A percentile compares a stretch with the other conserved stretches of the same genome.
phyloP scores from a whole-genome alignment of 2,113 vertebrate species.

The Ariopsis seemanni region DNA sequence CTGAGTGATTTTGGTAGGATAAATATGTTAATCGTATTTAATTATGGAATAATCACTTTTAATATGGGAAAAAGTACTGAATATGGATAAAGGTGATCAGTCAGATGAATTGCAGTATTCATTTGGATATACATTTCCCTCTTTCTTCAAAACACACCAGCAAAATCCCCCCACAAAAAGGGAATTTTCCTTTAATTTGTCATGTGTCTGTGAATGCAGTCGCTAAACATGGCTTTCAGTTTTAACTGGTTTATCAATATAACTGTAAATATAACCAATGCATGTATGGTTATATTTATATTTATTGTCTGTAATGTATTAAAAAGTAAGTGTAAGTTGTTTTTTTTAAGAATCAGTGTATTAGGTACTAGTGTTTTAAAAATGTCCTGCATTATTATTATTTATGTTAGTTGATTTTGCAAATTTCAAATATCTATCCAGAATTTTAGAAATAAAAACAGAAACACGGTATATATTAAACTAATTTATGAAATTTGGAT shows the following conservation, averaged over 20 bases:
- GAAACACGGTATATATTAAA: no score
- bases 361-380: background rate
- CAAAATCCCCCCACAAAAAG: background rate
- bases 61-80: no score
- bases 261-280: no score
- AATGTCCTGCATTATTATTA: no score
- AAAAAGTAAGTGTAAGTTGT: background rate
- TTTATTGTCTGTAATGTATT: background rate
- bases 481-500: no score
- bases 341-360: background rate
- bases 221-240: background rate
- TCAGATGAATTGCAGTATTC: background rate
- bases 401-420: no score
- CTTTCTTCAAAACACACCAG: background rate
- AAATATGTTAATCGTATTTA: background rate
- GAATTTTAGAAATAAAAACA: no score
- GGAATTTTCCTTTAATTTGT: conserved; percentile 2
- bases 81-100: background rate
- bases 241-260: background rate
- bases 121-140: background rate
- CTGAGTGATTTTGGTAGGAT: background rate
- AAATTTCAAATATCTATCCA: no score
- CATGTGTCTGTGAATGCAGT: background rate
- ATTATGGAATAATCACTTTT: background rate
- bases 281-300: background rate